Evolutionary conservation across 1,140 invertebrate species (phyloP).

Genomic region (Orchestia grillus): DNA sequence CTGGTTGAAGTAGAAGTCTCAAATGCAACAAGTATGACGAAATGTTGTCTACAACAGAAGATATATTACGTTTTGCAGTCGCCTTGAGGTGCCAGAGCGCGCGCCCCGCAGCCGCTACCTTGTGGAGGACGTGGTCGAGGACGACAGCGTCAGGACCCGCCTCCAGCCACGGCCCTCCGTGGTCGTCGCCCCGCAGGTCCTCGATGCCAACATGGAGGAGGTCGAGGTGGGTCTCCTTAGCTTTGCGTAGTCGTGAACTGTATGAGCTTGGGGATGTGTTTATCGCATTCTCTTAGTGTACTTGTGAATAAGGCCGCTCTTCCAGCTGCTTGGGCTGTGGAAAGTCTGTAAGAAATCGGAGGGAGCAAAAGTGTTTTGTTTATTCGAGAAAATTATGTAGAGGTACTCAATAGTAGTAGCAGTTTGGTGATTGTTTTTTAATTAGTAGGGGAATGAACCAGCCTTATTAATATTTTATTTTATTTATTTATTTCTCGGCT

Average conservation of each 20-base stretch:
- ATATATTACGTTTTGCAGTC: not conserved
- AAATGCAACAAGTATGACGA: not conserved
- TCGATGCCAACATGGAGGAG: constrained; percentile 60
- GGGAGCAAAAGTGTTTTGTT: no score
- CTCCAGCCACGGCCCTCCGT: constrained; percentile 58
- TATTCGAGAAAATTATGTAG: not conserved
- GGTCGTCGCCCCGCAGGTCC: constrained; percentile 54
- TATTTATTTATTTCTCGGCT: not conserved
- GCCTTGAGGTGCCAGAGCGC: not conserved
- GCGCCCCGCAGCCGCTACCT: constrained; percentile 41
- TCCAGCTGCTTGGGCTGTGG: not conserved
- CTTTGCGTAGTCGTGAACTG: not conserved
- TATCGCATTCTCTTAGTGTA: not conserved
- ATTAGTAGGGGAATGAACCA: not conserved
- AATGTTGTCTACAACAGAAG: not conserved
- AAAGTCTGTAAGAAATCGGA: no score
- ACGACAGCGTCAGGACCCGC: constrained; percentile 57
- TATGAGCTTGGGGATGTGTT: not conserved
- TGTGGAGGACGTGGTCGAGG: constrained; percentile 58
- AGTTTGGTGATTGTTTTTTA: not conserved
- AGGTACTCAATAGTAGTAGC: not conserved
- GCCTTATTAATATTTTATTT: not conserved
- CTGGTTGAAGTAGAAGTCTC: not conserved
- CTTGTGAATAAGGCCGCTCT: not conserved
- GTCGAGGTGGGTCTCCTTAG: constrained; percentile 59